A percentile compares a stretch with the other conserved stretches of the same genome.
Conservation (phyloP, 2,888 invertebrate species). For the Cinara cedri region DNA sequence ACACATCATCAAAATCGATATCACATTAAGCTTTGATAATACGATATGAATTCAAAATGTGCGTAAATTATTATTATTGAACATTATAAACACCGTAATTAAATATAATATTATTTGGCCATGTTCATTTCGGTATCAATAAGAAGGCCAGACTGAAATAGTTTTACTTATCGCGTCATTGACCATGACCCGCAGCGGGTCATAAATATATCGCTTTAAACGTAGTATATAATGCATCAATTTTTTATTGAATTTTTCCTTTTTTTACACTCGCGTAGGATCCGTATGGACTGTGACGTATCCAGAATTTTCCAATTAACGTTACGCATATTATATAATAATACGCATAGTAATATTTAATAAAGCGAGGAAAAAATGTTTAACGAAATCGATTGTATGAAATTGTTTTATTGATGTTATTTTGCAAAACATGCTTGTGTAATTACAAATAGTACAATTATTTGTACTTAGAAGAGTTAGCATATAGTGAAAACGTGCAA, state of each 20-base stretch:
- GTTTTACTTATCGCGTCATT: slow-evolving; percentile 35
- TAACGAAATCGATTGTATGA: no score
- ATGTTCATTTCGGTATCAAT: slow-evolving; percentile 18
- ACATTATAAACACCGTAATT: not conserved
- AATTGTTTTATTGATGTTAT: no score
- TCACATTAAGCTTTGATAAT: not conserved
- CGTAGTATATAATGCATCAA: not conserved
- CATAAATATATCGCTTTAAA: not conserved
- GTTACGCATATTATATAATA: no score
- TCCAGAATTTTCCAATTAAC: no score
- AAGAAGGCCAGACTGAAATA: slow-evolving; percentile 35
- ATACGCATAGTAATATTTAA: no score
- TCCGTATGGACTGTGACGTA: no score
- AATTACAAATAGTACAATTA: no score
- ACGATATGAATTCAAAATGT: not conserved
- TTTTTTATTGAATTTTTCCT: not conserved
- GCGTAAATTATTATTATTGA: not conserved
- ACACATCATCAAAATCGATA: not conserved
- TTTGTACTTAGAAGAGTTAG: no score
- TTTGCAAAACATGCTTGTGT: no score
- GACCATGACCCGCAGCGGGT: slow-evolving; percentile 32
- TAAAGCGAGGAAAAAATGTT: no score
- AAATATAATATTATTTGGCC: not conserved
- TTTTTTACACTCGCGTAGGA: no score
- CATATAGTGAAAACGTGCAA: no score